Evolutionary conservation across 1,140 invertebrate genomes (phyloP).

Genomic region (Scaptodrosophila lebanonensis): DNA sequence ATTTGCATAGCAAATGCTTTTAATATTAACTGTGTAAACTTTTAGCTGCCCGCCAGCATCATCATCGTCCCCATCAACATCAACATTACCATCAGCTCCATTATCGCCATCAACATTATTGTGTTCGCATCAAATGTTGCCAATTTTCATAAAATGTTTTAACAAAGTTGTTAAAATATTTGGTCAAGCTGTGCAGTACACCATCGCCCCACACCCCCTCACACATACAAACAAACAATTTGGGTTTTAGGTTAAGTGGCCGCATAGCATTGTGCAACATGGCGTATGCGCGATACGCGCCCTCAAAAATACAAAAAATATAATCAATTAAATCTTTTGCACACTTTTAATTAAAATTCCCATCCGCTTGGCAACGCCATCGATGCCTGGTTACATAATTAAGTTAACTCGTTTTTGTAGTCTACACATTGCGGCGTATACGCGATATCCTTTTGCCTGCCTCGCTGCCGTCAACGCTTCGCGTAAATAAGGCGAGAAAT

Average conservation of each 20-base stretch:
- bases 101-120: no score
- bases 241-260: neutral
- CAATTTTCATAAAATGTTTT: constrained; percentile 61
- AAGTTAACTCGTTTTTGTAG: constrained; percentile 51
- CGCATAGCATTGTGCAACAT: constrained; percentile 1
- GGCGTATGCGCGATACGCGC: constrained; percentile 41
- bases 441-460: neutral
- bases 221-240: no score
- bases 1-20: constrained; percentile 74
- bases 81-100: constrained; percentile 7
- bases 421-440: no score
- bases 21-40: constrained; percentile 70
- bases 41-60: constrained; percentile 23
- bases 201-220: no score
- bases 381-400: constrained; percentile 62
- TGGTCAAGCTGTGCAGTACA: constrained; percentile 10
- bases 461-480: constrained; percentile 17
- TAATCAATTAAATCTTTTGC: constrained; percentile 67
- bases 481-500: constrained; percentile 71
- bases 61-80: neutral
- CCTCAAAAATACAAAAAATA: constrained; percentile 21
- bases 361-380: no score
- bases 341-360: constrained; percentile 67
- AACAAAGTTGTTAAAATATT: constrained; percentile 71
- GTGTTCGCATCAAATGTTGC: constrained; percentile 5